Base-by-base conservation (phyloP, 2,113 vertebrate genomes). In the Anser cygnoides region DNA sequence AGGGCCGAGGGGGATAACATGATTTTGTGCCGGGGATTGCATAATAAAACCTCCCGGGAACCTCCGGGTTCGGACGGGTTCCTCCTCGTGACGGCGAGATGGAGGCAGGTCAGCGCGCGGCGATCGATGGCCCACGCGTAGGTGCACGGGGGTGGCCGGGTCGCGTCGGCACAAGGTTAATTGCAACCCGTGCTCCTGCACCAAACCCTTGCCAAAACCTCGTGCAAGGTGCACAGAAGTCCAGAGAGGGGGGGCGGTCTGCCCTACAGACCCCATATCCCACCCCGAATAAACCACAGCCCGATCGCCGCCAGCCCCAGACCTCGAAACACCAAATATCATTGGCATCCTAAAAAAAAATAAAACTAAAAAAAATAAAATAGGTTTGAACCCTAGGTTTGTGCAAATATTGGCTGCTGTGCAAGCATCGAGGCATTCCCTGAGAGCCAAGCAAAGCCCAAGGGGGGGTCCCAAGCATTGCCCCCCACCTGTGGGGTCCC, bases 11-110 rank as follows among this genome's bases (percentile, higher is more conserved):
- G 95, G 96, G 95, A 92, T 94, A 96, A 95, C 89, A 26, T 35
- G 95, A 89, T 96, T 97, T 97, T 87, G 14, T 92, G 89, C 52
- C 93, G 49, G 93, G 1, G 89, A 92, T 95, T 97, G 96, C 96
- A 95, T 96, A 97, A 96, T 63, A 14, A 95, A 96, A 41, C 82
- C 96, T 90, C 94, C 87, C 77, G 96, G 96, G 96, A 94, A 89
- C 6, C 87, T 93, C 93, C 81, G 2, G 87, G 4, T 66, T 83
- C 87, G 3, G 52, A 46, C 16, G 75, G 89, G 90, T 88, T 57
- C 91, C 70, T 29, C 18, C 31, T 7, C 7, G 16, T 20, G 84
- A 39, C 28, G 13, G 85, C 25, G 37, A 4, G 68, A 6, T 49
- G 66, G 71, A 72, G 67, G 54, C 15, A 39, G 82, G 62, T 58